Conservation (phyloP, 1,140 invertebrate genomes). For the Nasonia giraulti region DNA sequence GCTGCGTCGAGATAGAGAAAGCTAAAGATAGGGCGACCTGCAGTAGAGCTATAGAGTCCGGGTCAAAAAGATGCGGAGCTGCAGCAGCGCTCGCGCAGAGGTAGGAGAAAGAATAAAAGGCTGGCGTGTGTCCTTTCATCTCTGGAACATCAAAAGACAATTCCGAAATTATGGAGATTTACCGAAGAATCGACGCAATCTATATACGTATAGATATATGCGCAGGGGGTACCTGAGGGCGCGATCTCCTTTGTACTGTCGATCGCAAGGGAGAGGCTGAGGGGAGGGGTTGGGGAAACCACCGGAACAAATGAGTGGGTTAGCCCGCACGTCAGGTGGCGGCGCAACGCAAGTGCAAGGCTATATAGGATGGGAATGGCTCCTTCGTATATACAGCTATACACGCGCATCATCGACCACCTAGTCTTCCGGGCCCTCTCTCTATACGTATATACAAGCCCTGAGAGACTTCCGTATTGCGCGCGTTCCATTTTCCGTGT, state of each 20-base stretch:
- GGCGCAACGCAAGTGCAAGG: background rate
- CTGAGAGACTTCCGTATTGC: background rate
- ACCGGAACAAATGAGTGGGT: constrained; percentile 63
- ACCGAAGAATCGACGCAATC: constrained; percentile 63
- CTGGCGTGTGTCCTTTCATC: constrained; percentile 67
- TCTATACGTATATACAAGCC: too few relatives aligned
- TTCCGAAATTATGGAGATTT: constrained; percentile 73
- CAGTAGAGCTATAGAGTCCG: background rate
- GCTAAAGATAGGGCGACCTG: background rate
- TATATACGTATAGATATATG: too few relatives aligned
- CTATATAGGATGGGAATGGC: background rate
- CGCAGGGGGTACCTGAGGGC: background rate
- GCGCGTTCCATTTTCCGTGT: background rate
- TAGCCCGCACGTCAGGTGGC: constrained; percentile 49
- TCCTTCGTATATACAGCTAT: too few relatives aligned
- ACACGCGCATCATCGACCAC: background rate
- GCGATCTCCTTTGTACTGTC: constrained; percentile 61
- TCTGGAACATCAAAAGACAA: constrained; percentile 71
- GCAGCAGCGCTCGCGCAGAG: constrained; percentile 25
- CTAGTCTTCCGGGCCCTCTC: too few relatives aligned
- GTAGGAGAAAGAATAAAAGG: constrained; percentile 48
- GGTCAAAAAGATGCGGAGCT: constrained; percentile 43
- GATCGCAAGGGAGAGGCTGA: constrained; percentile 40
- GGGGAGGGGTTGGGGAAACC: constrained; percentile 41
- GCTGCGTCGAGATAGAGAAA: too few relatives aligned